These are phyloP conservation scores for Kryptopterus vitreolus DNA, from an alignment of 2,797 vertebrate species.

Conservation along the genomic window DNA sequence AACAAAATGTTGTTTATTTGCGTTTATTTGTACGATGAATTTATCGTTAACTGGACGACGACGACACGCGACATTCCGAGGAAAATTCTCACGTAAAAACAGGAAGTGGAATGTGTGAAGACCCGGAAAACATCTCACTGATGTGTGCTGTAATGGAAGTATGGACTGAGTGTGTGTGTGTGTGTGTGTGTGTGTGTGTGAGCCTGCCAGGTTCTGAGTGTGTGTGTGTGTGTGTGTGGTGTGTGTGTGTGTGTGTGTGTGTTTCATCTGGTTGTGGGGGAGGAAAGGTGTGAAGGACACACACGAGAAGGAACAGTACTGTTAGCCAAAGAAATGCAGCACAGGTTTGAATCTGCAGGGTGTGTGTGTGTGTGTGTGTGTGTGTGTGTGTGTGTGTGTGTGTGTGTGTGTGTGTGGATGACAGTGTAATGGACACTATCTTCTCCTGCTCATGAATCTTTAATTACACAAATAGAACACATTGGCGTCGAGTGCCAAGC, in stretches of 20 bases:
- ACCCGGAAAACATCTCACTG: background rate
- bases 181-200: background rate
- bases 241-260: slow-evolving; percentile 12
- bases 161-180: slow-evolving; percentile 10
- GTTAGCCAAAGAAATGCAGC: slow-evolving; percentile 3
- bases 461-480: slow-evolving; percentile 25
- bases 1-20: too few species aligned
- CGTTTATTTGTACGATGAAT: too few species aligned
- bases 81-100: too few species aligned
- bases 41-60: too few species aligned
- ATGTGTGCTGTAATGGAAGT: background rate
- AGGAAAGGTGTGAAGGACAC: slow-evolving; percentile 32
- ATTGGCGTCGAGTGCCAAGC: background rate
- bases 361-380: slow-evolving; percentile 4
- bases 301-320: background rate
- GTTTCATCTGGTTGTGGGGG: slow-evolving; percentile 24
- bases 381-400: slow-evolving; percentile 13
- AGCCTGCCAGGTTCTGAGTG: slow-evolving; percentile 11
- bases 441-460: slow-evolving; percentile 38
- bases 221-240: slow-evolving; percentile 7
- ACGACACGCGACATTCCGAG: too few species aligned
- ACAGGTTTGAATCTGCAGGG: slow-evolving; percentile 1
- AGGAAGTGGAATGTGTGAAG: too few species aligned
- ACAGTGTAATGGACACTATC: slow-evolving; percentile 8
- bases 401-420: background rate